Evolutionary conservation across 2,888 invertebrate genomes (phyloP).

Genomic region (Blastobasis lacticolella): DNA sequence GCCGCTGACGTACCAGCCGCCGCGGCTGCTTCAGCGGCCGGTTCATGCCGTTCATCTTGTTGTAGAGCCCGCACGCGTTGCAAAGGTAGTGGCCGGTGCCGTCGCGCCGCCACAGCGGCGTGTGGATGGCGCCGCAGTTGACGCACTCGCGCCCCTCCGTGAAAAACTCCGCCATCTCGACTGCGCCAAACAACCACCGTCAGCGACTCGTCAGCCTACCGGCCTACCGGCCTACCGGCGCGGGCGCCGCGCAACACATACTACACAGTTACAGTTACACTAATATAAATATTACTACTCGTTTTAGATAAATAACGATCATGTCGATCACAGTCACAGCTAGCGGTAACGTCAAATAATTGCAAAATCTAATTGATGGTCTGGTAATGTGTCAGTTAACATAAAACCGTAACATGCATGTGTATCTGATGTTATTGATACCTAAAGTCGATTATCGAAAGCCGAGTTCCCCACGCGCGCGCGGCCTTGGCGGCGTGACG

Average conservation of each 20-base stretch:
- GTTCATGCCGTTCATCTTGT: constrained; percentile 99
- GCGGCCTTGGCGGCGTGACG: neutral
- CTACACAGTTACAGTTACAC: neutral
- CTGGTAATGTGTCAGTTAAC: no score
- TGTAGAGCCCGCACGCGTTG: constrained; percentile 99
- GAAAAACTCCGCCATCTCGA: constrained; percentile 83
- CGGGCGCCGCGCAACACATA: neutral
- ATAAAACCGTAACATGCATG: no score
- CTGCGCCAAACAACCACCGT: constrained; percentile 42
- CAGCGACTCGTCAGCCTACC: constrained; percentile 9
- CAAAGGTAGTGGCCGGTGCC: constrained; percentile 99
- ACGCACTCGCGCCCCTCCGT: constrained; percentile 97
- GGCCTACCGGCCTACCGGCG: neutral
- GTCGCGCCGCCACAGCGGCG: constrained; percentile 98
- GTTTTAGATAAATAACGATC: no score
- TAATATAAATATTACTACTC: no score
- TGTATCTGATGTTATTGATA: no score
- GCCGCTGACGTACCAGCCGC: constrained; percentile 90
- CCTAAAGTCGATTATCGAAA: no score
- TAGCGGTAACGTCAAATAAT: no score
- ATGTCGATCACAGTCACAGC: no score
- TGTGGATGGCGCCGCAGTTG: constrained; percentile 97
- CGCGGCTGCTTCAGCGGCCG: constrained; percentile 98
- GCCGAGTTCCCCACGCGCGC: neutral
- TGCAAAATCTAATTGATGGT: no score